phyloP scores from a whole-genome alignment of 1,140 invertebrate genomes.

The Drosophila asahinai region DNA sequence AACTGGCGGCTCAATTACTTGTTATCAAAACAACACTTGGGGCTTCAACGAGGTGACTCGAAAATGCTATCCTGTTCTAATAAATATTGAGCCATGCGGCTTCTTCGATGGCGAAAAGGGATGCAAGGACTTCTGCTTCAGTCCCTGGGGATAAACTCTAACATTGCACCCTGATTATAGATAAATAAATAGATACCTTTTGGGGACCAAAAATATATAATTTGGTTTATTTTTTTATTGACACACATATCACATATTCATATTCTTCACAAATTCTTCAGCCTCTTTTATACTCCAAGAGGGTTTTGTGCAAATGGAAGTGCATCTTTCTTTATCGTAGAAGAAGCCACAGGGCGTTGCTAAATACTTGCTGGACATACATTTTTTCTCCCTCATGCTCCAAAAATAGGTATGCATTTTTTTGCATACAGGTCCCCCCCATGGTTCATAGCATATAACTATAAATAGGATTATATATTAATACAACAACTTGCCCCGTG shows the following conservation, averaged over 20 bases:
- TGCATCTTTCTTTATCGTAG: background rate
- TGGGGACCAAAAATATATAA: too few relatives aligned
- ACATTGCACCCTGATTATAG: too few relatives aligned
- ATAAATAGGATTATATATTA: background rate
- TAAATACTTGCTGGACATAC: background rate
- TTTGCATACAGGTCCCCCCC: background rate
- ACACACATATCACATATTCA: too few relatives aligned
- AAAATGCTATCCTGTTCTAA: slow-evolving; percentile 17
- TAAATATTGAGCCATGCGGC: slow-evolving; percentile 19
- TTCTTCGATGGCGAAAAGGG: slow-evolving; percentile 44
- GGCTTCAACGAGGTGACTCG: slow-evolving; percentile 15
- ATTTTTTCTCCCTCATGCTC: background rate
- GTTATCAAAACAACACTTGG: slow-evolving; percentile 30
- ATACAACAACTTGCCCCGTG: background rate
- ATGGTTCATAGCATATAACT: background rate
- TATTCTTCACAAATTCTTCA: too few relatives aligned
- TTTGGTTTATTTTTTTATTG: too few relatives aligned
- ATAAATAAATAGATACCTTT: background rate
- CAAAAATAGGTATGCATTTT: background rate
- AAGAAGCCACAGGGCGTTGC: background rate
- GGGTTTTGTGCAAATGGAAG: too few relatives aligned
- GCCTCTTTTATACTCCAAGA: too few relatives aligned
- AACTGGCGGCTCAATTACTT: slow-evolving; percentile 18
- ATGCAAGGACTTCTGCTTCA: slow-evolving; percentile 31
- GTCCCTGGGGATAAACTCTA: background rate